Conservation (phyloP, 2,797 vertebrate species). For the Typhlichthys subterraneus region DNA sequence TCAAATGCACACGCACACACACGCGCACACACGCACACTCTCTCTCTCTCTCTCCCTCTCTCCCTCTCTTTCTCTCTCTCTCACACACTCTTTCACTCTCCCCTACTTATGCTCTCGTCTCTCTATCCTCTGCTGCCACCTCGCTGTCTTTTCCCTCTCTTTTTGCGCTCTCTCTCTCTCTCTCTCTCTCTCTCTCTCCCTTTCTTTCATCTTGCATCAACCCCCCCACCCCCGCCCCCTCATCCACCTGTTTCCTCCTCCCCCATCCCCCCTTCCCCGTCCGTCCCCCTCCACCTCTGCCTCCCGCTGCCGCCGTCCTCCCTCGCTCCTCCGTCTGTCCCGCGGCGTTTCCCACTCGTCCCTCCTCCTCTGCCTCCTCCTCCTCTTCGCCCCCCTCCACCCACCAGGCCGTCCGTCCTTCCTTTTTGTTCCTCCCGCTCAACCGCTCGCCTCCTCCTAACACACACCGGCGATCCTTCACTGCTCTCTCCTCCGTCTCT, state of each 20-base stretch:
- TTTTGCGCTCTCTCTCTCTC: constrained; percentile 65
- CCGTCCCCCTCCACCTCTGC: constrained; percentile 55
- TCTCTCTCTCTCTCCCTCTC: constrained; percentile 15
- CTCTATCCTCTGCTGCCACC: neutral
- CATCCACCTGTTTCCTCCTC: constrained; percentile 24
- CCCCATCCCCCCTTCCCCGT: neutral
- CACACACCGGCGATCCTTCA: constrained; percentile 3
- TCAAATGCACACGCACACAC: constrained; percentile 27
- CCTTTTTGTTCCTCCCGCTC: constrained; percentile 23
- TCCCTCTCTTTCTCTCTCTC: constrained; percentile 58
- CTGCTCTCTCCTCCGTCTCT: no score
- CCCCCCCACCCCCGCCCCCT: constrained; percentile 22
- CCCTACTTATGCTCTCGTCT: neutral
- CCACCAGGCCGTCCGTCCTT: constrained; percentile 30
- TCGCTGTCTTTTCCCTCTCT: constrained; percentile 63
- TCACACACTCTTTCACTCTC: constrained; percentile 13
- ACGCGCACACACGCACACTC: constrained; percentile 12
- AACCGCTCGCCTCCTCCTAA: constrained; percentile 6
- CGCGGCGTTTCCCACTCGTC: constrained; percentile 52
- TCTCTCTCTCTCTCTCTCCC: constrained; percentile 58
- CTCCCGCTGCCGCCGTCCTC: constrained; percentile 61
- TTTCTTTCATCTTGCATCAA: constrained; percentile 55
- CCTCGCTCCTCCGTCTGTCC: constrained; percentile 20
- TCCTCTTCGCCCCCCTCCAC: neutral
- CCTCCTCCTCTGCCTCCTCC: constrained; percentile 39